Conservation (phyloP, 1,140 invertebrate genomes). For the Glossosoma conforme region DNA sequence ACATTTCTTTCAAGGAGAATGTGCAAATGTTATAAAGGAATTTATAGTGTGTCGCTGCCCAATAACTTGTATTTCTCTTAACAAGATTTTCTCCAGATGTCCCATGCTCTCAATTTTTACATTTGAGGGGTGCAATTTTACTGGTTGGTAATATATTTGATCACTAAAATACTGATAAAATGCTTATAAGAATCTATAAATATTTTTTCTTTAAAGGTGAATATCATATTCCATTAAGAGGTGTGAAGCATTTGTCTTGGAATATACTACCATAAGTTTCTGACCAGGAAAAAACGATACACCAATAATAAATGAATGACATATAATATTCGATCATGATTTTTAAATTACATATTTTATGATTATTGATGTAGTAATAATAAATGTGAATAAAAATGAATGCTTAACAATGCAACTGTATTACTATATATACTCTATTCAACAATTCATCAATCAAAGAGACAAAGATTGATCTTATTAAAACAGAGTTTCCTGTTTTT, state of each 20-base stretch:
- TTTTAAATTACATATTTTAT: no score
- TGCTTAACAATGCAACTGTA: no score
- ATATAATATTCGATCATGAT: no score
- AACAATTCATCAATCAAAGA: no score
- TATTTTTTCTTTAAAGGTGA: slow-evolving; percentile 1
- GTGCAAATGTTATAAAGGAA: slow-evolving; percentile 10
- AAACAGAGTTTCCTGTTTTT: no score
- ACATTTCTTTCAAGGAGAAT: slow-evolving; percentile 11
- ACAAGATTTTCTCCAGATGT: slow-evolving; percentile 6
- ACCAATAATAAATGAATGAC: no score
- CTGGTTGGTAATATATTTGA: slow-evolving; percentile 7
- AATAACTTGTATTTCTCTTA: slow-evolving; percentile 1
- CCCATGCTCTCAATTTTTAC: slow-evolving; percentile 7
- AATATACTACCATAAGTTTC: neutral
- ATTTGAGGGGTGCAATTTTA: slow-evolving; percentile 6
- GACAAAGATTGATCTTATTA: no score
- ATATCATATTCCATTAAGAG: neutral
- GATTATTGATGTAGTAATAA: no score
- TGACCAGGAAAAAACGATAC: neutral
- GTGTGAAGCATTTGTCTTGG: neutral
- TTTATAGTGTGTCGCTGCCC: slow-evolving; percentile 8
- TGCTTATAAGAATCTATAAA: neutral
- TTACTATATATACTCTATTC: no score
- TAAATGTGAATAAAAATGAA: no score
- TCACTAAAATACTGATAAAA: no score